phyloP scores from a whole-genome alignment of 2,888 invertebrate species.

The Mystacides longicornis region DNA sequence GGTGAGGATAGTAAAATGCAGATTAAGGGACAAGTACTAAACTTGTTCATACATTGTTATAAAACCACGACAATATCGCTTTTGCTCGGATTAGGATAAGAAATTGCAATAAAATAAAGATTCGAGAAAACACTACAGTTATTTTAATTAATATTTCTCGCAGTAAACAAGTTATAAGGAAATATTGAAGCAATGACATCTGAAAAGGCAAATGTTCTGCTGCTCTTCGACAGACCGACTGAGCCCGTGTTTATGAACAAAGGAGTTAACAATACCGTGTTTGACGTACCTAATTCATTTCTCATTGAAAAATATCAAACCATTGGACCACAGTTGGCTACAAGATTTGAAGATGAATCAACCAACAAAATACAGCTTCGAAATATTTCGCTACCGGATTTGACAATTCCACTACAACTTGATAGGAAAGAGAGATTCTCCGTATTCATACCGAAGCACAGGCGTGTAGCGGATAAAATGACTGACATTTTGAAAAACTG shows the following conservation, averaged over 20 bases:
- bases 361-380: slow-evolving; percentile 48
- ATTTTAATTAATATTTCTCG: too few species aligned
- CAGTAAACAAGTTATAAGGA: too few species aligned
- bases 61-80: too few species aligned
- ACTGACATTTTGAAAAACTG: slow-evolving; percentile 60
- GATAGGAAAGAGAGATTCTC: slow-evolving; percentile 61
- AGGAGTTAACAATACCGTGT: slow-evolving; percentile 45
- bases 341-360: slow-evolving; percentile 50
- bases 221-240: slow-evolving; percentile 56
- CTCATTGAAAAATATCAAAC: slow-evolving; percentile 37
- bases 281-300: slow-evolving; percentile 49
- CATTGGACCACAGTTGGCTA: slow-evolving; percentile 37
- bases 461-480: slow-evolving; percentile 55
- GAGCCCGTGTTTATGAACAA: slow-evolving; percentile 60
- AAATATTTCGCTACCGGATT: slow-evolving; percentile 55
- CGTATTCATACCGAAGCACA: slow-evolving; percentile 61
- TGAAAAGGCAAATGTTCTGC: slow-evolving; percentile 33
- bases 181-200: too few species aligned
- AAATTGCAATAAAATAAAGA: too few species aligned
- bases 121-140: too few species aligned
- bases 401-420: slow-evolving; percentile 56
- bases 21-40: too few species aligned
- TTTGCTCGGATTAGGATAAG: too few species aligned
- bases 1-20: too few species aligned
- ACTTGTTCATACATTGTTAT: too few species aligned